Evolutionary conservation across 92 coral and sea anemone species (phyloP).

Genomic region (Paramuricea clavata): DNA sequence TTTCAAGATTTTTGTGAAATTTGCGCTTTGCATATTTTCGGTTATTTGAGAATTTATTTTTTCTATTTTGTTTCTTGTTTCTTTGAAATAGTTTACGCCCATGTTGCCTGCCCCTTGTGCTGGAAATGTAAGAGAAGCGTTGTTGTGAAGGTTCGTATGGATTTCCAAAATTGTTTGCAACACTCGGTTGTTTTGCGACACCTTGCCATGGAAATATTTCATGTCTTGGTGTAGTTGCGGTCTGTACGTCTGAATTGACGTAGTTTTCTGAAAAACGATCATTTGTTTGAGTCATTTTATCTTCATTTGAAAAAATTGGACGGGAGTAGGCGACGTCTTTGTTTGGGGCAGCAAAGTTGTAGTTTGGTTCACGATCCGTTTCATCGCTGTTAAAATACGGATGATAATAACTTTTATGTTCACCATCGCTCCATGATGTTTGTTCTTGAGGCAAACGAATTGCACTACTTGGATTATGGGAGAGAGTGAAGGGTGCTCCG

Average conservation of each 20-base stretch:
- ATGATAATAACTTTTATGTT: not conserved
- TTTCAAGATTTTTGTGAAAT: not conserved
- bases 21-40: not conserved
- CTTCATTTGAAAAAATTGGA: not conserved
- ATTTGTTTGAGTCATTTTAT: not conserved
- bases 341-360: not conserved
- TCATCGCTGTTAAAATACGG: not conserved
- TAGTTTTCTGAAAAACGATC: not conserved
- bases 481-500: slow-evolving; percentile 80
- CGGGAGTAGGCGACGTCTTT: not conserved
- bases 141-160: not conserved
- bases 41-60: not conserved
- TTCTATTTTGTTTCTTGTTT: not conserved
- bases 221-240: not conserved
- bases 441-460: not conserved
- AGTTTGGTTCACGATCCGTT: not conserved
- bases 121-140: not conserved
- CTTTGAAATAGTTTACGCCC: not conserved
- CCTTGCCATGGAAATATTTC: not conserved
- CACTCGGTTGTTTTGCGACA: too few species aligned
- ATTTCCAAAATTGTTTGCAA: not conserved
- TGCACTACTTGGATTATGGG: slow-evolving; percentile 40
- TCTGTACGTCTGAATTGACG: not conserved
- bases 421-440: not conserved
- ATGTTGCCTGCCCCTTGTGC: not conserved